A percentile compares a stretch with the other conserved stretches of the same genome.
Evolutionary conservation across 2,113 vertebrate genomes (phyloP).

Genomic region (Syrrhaptes paradoxus): DNA sequence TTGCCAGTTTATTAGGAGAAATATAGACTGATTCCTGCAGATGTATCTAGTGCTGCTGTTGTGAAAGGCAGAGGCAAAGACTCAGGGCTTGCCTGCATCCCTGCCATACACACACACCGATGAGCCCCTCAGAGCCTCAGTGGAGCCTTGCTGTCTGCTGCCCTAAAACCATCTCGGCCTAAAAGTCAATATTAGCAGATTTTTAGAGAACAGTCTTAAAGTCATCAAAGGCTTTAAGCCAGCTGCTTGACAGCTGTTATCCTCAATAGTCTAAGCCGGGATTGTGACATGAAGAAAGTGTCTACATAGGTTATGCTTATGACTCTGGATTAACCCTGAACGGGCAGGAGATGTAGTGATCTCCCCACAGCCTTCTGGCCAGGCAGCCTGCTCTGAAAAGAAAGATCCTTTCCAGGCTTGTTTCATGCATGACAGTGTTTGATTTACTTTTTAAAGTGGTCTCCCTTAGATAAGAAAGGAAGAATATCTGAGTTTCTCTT

Average conservation of each 20-base stretch:
- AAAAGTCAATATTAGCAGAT: neutral
- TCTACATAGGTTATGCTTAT: neutral
- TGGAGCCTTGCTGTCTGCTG: neutral
- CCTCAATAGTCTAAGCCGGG: neutral
- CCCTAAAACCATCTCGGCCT: neutral
- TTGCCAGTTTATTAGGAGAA: neutral
- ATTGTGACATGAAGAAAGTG: neutral
- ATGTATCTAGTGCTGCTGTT: neutral
- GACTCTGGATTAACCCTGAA: neutral
- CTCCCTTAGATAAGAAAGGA: neutral
- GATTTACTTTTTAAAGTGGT: neutral
- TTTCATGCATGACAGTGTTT: neutral
- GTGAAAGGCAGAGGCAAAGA: neutral
- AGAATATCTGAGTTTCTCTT: neutral
- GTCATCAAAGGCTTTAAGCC: neutral
- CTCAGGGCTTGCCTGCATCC: neutral
- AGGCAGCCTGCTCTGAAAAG: neutral
- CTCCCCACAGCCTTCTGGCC: neutral
- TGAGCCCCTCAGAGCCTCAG: neutral
- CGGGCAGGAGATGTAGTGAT: neutral
- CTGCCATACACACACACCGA: rapidly evolving
- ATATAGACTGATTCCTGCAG: neutral
- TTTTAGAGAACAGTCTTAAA: neutral
- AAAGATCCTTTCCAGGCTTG: neutral
- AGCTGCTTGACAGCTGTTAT: neutral